These are phyloP conservation scores for Dascyllus trimaculatus DNA, from an alignment of 2,113 vertebrate genomes.

Conservation along the genomic window DNA sequence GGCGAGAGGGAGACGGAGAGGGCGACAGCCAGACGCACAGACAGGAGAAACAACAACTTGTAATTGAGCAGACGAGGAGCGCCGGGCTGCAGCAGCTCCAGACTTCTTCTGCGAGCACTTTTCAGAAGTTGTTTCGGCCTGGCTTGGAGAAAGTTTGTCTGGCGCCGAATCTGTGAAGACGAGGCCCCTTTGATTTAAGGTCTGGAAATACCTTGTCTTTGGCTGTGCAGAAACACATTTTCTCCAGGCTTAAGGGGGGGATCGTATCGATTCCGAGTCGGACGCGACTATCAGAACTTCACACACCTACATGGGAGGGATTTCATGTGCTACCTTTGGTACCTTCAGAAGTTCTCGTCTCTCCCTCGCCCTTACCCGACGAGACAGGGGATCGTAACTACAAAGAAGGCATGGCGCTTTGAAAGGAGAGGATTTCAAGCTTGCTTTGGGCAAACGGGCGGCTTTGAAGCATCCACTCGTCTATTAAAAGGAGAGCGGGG, in stretches of 20 bases:
- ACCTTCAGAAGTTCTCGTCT: slow-evolving; percentile 91
- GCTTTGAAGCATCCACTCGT: slow-evolving; percentile 93
- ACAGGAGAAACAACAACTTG: slow-evolving; percentile 79
- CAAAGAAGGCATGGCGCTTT: slow-evolving; percentile 89
- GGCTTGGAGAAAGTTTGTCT: slow-evolving; percentile 74
- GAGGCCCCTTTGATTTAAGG: slow-evolving; percentile 66
- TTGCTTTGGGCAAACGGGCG: slow-evolving; percentile 90
- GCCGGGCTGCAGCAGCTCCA: slow-evolving; percentile 66
- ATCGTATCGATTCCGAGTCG: slow-evolving; percentile 79
- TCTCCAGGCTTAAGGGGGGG: slow-evolving; percentile 73
- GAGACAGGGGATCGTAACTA: slow-evolving; percentile 87
- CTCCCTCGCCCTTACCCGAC: slow-evolving; percentile 84
- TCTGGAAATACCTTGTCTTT: slow-evolving; percentile 80
- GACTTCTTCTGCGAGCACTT: slow-evolving; percentile 76
- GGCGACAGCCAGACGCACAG: slow-evolving; percentile 69
- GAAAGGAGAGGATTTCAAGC: slow-evolving; percentile 90
- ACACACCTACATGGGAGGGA: slow-evolving; percentile 81
- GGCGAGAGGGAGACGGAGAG: slow-evolving; percentile 63
- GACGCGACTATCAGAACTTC: slow-evolving; percentile 77
- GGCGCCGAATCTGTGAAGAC: slow-evolving; percentile 62
- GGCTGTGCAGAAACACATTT: slow-evolving; percentile 69
- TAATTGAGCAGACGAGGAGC: slow-evolving; percentile 91
- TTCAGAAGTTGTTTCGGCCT: slow-evolving; percentile 65
- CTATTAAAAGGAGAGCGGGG: slow-evolving; percentile 80
- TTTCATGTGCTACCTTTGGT: slow-evolving; percentile 86